Base-by-base conservation (phyloP, 2,888 invertebrate species). In the Hesperia comma region DNA sequence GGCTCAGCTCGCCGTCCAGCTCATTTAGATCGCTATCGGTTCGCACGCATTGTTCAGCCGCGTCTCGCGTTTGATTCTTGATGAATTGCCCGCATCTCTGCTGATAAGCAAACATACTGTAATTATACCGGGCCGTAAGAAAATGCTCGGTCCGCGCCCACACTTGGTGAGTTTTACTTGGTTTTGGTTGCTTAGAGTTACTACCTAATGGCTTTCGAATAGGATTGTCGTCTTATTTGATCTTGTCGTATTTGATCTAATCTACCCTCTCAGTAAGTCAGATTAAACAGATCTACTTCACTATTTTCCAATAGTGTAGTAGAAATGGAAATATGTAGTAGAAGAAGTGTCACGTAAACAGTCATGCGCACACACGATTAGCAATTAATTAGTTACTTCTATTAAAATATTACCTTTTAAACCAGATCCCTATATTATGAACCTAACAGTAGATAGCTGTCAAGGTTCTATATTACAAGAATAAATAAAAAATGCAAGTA, bases 21-120 rank as follows among this genome's bases (percentile, higher is more conserved):
- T 84, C 83, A 85, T 85, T 84, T 76, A 80, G 81, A 82, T 82
- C 69, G 49, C 67, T 74, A 81, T 81, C 78, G 69, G 55, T 78
- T 77, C 78, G 77, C 81, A 78, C 74, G 80, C 79, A 81, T 81
- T 81, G 81, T 81, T 66, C 60, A 43, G 1, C 14, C 19, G n/a
- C 33, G 32, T 8, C 57, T 43, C 12, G 17, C n/a, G 53, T n/a
- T 33, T 63, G 58, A 66, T 66, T 53, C 58, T 33, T 43, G 60
- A 57, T 64, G 64, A 49, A 64, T 64, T 19, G 41, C 62, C 33
- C 33, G 19, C 40, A 21, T 26, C 57, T 41, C 26, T 6, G 33
- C 43, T 15, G 62, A 62, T 62, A 41, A 19, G 32, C 40, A 21
- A 43, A 57, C 17, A 56, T 17, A 32, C 10, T 15, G 40, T 63